These are phyloP conservation scores for Pelecanoides urinatrix DNA, from an alignment of 2,113 vertebrate species.

Conservation along the genomic window DNA sequence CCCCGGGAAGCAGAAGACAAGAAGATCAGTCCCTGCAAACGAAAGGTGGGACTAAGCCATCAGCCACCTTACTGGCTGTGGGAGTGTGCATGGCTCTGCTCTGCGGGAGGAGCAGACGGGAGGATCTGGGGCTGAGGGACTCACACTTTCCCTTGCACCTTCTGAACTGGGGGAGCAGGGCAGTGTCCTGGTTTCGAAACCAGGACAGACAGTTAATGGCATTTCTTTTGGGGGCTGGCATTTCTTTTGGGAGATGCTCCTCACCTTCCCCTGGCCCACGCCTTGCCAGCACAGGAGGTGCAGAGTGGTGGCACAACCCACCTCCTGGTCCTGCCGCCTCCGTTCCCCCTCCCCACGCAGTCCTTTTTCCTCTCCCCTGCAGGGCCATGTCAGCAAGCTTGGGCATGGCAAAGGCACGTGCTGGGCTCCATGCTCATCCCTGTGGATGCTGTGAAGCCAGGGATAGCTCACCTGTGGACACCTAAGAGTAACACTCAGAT, in stretches of 20 bases:
- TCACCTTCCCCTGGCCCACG: not conserved
- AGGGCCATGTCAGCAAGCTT: not conserved
- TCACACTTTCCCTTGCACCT: not conserved
- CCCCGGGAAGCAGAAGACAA: not conserved
- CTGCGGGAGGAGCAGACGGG: not conserved
- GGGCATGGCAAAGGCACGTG: not conserved
- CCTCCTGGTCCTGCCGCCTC: not conserved
- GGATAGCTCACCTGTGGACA: not conserved
- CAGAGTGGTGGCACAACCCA: not conserved
- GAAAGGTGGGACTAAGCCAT: not conserved
- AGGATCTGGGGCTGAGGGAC: not conserved
- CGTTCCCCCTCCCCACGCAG: accelerated
- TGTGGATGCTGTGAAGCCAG: not conserved
- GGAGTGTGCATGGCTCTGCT: not conserved
- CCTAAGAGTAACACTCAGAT: not conserved
- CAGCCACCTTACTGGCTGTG: not conserved
- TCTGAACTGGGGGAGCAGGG: not conserved
- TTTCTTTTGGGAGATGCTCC: not conserved
- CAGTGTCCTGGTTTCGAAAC: too few relatives aligned
- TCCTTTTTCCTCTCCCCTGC: not conserved
- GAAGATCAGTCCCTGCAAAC: not conserved
- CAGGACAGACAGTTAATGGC: too few relatives aligned
- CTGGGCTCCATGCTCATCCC: not conserved
- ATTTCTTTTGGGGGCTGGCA: not conserved
- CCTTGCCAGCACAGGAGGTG: not conserved